Conservation (phyloP, 2,888 invertebrate genomes). For the Drosophila siamana region DNA sequence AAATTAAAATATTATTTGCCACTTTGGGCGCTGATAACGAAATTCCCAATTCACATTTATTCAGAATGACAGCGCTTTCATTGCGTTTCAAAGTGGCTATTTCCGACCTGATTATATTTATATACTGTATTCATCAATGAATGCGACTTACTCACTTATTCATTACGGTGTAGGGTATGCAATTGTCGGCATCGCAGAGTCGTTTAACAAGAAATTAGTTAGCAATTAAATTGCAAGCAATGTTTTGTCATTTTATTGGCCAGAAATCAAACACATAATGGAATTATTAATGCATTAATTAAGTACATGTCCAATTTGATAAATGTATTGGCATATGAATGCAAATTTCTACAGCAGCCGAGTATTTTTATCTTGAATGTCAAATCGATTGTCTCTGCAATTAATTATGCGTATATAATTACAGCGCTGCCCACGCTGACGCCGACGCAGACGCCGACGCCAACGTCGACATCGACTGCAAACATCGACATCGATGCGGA, state of each 20-base stretch:
- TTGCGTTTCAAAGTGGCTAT: conserved; percentile 29
- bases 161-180: conserved; percentile 22
- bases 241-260: conserved; percentile 58
- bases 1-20: conserved; percentile 79
- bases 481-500: conserved; percentile 9
- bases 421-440: conserved; percentile 70
- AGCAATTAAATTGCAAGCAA: conserved; percentile 59
- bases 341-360: conserved; percentile 67
- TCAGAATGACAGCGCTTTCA: conserved; percentile 20
- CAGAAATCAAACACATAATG: conserved; percentile 57
- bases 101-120: conserved; percentile 16
- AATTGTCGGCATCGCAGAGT: not conserved
- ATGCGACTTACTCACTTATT: not conserved
- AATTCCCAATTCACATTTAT: conserved; percentile 15
- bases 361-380: conserved; percentile 72
- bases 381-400: conserved; percentile 79
- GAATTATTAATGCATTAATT: conserved; percentile 61
- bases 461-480: conserved; percentile 18
- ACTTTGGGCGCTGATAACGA: conserved; percentile 60
- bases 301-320: conserved; percentile 55
- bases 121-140: conserved; percentile 2
- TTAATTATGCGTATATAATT: conserved; percentile 79
- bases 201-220: conserved; percentile 57
- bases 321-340: conserved; percentile 62
- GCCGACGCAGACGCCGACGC: conserved; percentile 33